Base-by-base conservation (phyloP, 2,113 vertebrate species). In the Carollia perspicillata region DNA sequence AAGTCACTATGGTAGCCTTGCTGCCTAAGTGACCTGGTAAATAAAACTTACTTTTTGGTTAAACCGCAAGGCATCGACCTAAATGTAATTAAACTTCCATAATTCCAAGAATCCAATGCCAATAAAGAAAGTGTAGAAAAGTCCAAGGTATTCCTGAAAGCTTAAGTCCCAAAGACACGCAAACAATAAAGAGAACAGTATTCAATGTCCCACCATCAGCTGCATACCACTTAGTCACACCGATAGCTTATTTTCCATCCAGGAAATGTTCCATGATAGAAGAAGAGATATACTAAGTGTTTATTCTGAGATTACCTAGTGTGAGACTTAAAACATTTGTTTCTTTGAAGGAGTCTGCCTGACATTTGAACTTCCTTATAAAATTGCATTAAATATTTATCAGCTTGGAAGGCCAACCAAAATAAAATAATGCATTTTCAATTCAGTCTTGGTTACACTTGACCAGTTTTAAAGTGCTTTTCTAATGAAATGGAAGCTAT, bases 371-470 rank as follows among this genome's bases (percentile, higher is more conserved):
- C 47, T 97, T 98, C 92, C 94, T 89, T 97, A 84, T 94, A 88
- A 97, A 97, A 97, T 92, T 93, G 7, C 47, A 85, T 97, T 96
- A 96, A 97, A 95, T 89, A 72, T 87, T 72, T 81, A 66, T 97
- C 85, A 94, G 77, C 95, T 98, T 77, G 4, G 90, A 95, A 71
- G 71, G 17, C 13, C 49, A 86, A 55, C 53, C 6, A 30, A 85
- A 94, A 97, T 86, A 97, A 96, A 98, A 97, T 51, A 97, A 96
- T 92, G 80, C 55, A 74, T 97, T 98, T 97, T 95, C 92, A 97
- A 60, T 98, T 97, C 96, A 91, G 84, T 90, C 86, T 95, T 96
- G 81, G 83, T 93, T 97, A 83, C n/a, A 80, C 84, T 95, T 97
- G 86, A 96, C 75, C 80, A 98, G 65, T 97, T 98, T 96, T 95